A percentile compares a stretch with the other conserved stretches of the same genome.
Conservation (phyloP, 2,113 vertebrate species). For the Shinisaurus crocodilurus region DNA sequence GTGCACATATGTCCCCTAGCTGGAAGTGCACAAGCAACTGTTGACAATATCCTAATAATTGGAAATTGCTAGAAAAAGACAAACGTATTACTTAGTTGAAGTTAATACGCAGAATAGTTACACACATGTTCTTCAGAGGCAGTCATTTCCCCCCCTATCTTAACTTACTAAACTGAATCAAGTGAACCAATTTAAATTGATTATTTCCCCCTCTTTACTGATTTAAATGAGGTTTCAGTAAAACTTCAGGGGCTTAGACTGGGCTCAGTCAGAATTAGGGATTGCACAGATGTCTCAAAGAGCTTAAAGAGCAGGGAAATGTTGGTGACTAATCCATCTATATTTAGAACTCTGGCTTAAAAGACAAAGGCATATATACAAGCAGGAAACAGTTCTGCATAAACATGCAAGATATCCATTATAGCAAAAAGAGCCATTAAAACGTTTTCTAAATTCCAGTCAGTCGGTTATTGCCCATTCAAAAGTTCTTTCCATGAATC, state of each 20-base stretch:
- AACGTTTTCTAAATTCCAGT: neutral
- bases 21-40: neutral
- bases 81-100: fast-evolving
- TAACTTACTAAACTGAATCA: constrained; percentile 8
- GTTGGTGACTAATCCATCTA: constrained; percentile 80
- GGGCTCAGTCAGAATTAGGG: constrained; percentile 70
- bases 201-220: neutral
- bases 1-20: neutral
- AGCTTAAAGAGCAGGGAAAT: constrained; percentile 79
- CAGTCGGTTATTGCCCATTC: neutral
- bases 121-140: neutral
- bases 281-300: constrained; percentile 83
- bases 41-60: fast-evolving
- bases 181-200: neutral
- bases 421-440: neutral
- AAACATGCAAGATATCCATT: constrained; percentile 17
- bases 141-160: neutral
- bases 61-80: neutral
- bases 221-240: constrained; percentile 51
- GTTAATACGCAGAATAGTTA: too few species aligned
- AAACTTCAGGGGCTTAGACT: constrained; percentile 38
- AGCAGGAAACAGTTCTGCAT: constrained; percentile 18
- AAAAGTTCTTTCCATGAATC: neutral
- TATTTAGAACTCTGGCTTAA: constrained; percentile 69
- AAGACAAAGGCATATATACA: constrained; percentile 30